Evolutionary conservation across 2,113 vertebrate genomes (phyloP).

Genomic region (Sitta europaea): DNA sequence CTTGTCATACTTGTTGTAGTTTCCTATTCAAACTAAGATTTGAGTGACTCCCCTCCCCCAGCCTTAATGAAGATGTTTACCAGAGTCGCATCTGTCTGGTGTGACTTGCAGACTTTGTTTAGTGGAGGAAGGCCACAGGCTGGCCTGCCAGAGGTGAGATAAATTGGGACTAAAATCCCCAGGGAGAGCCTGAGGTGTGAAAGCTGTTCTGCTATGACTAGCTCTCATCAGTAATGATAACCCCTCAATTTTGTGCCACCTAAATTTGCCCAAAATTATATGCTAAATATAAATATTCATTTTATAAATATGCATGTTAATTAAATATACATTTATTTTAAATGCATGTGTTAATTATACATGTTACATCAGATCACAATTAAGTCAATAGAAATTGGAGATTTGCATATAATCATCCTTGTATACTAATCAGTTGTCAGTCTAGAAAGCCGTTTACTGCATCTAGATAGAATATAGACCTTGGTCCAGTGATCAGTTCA

Average conservation of each 20-base stretch:
- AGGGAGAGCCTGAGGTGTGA: slow-evolving; percentile 43
- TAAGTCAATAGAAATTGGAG: slow-evolving; percentile 83
- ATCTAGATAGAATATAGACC: background rate
- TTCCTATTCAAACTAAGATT: background rate
- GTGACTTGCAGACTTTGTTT: slow-evolving; percentile 8
- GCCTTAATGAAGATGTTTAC: slow-evolving; percentile 38
- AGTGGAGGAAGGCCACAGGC: slow-evolving; percentile 35
- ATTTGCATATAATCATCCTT: slow-evolving; percentile 86
- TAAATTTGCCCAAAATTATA: slow-evolving; percentile 71
- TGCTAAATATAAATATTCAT: slow-evolving; percentile 81
- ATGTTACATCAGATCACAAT: slow-evolving; percentile 83
- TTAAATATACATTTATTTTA: slow-evolving; percentile 88
- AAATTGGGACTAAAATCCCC: slow-evolving; percentile 53
- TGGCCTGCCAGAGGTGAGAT: slow-evolving; percentile 42
- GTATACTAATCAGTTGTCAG: slow-evolving; percentile 82
- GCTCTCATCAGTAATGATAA: slow-evolving; percentile 57
- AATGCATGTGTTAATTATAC: slow-evolving; percentile 84
- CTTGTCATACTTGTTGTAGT: background rate
- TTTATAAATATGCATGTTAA: slow-evolving; percentile 85
- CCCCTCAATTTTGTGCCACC: slow-evolving; percentile 65
- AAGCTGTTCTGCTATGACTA: slow-evolving; percentile 60
- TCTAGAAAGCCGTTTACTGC: slow-evolving; percentile 70
- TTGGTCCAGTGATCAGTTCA: slow-evolving; percentile 11
- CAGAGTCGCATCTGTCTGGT: background rate
- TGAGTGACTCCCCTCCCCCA: background rate